phyloP scores from a whole-genome alignment of 2,113 vertebrate species.

The Pheucticus melanocephalus region DNA sequence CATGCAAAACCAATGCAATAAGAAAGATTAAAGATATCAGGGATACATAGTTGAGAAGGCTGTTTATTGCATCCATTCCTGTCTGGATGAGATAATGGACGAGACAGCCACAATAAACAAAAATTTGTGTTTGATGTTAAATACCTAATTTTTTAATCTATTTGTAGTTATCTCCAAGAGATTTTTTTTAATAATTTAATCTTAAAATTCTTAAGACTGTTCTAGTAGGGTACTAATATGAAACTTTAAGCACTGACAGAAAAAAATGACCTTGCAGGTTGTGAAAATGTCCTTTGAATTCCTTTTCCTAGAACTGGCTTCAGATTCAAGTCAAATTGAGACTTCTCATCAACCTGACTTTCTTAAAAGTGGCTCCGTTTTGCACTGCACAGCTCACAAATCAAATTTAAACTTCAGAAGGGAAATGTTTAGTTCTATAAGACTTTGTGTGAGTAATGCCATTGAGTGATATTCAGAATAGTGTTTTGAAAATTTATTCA shows the following conservation, averaged over 20 bases:
- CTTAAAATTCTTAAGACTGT: neutral
- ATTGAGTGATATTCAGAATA: neutral
- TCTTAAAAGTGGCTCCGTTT: neutral
- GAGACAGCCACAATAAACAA: neutral
- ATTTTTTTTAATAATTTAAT: neutral
- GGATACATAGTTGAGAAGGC: neutral
- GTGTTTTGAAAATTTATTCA: neutral
- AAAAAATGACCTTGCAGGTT: neutral
- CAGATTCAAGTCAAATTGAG: neutral
- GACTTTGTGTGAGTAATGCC: neutral
- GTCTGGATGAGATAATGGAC: neutral
- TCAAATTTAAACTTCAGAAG: neutral
- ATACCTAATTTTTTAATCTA: neutral
- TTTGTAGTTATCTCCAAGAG: neutral
- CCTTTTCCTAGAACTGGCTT: neutral
- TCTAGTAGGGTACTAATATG: neutral
- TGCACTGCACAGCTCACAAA: neutral
- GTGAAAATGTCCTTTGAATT: neutral
- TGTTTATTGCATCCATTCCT: neutral
- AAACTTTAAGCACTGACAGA: neutral
- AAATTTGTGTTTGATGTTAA: neutral
- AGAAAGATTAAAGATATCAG: neutral
- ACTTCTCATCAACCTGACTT: neutral
- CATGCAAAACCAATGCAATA: neutral
- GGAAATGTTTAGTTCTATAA: neutral